Percentiles rank a stretch among this genome's conserved stretches.
These are phyloP conservation scores for Aphelinus atriplicis DNA, from an alignment of 1,140 invertebrate genomes.

Conservation along the genomic window DNA sequence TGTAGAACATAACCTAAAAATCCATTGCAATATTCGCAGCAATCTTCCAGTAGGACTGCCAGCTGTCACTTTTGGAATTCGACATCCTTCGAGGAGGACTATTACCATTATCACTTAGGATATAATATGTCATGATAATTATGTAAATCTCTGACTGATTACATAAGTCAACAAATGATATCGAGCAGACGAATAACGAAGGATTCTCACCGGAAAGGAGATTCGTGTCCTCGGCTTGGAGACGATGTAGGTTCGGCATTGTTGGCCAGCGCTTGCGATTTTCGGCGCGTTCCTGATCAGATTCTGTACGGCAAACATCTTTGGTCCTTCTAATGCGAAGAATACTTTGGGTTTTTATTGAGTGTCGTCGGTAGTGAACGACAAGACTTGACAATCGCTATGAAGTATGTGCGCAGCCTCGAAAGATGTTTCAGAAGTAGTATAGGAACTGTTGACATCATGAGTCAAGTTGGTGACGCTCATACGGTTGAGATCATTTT, in stretches of 20 bases:
- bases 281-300: not conserved
- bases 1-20: not conserved
- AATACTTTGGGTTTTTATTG: too few relatives aligned
- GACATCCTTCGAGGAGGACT: too few relatives aligned
- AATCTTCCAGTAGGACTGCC: not conserved
- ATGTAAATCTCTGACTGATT: not conserved
- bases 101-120: too few relatives aligned
- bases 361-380: too few relatives aligned
- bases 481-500: too few relatives aligned
- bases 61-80: too few relatives aligned
- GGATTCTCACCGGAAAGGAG: slow-evolving; percentile 15
- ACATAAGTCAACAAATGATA: not conserved
- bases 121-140: not conserved
- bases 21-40: not conserved
- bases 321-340: not conserved
- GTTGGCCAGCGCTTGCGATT: not conserved
- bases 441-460: not conserved
- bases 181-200: not conserved
- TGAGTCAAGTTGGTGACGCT: not conserved
- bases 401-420: not conserved
- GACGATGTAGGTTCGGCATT: not conserved
- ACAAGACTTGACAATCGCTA: not conserved
- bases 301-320: slow-evolving; percentile 17
- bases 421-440: not conserved
- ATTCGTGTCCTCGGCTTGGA: slow-evolving; percentile 8